Percentiles rank a stretch among this genome's conserved stretches.
Conservation (phyloP, 2,113 vertebrate species). For the Bujurquina vittata region DNA sequence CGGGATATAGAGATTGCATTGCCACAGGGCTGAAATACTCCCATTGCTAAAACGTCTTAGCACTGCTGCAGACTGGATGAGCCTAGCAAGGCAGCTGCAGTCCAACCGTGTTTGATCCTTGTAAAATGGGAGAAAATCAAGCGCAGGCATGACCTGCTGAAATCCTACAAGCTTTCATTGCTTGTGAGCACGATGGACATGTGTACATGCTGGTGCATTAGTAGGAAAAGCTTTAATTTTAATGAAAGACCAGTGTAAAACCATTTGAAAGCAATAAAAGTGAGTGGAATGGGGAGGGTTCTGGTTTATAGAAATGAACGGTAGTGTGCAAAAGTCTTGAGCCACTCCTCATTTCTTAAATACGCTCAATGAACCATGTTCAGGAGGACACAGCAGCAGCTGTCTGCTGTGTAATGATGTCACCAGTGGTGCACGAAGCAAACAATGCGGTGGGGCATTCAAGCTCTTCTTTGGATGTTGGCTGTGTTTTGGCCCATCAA, state of each 20-base stretch:
- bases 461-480: background rate
- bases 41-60: conserved; percentile 43
- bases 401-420: background rate
- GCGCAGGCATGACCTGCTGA: conserved; percentile 48
- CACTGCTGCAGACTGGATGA: conserved; percentile 34
- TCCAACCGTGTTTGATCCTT: conserved; percentile 59
- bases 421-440: background rate
- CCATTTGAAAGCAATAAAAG: background rate
- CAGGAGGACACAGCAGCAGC: background rate
- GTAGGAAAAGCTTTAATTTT: conserved; percentile 11
- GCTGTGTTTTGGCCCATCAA: background rate
- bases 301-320: conserved; percentile 26
- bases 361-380: background rate
- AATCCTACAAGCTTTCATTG: conserved; percentile 43
- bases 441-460: background rate
- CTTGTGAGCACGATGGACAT: conserved; percentile 32
- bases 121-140: conserved; percentile 49
- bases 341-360: background rate
- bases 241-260: conserved; percentile 13
- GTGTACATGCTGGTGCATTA: conserved; percentile 36
- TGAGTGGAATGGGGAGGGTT: background rate
- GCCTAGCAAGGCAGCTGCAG: conserved; percentile 1
- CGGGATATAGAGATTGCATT: conserved; percentile 68
- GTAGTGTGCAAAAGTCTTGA: background rate
- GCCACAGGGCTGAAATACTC: conserved; percentile 59